These are phyloP conservation scores for Falco cherrug DNA, from an alignment of 2,797 vertebrate genomes.

Conservation along the genomic window DNA sequence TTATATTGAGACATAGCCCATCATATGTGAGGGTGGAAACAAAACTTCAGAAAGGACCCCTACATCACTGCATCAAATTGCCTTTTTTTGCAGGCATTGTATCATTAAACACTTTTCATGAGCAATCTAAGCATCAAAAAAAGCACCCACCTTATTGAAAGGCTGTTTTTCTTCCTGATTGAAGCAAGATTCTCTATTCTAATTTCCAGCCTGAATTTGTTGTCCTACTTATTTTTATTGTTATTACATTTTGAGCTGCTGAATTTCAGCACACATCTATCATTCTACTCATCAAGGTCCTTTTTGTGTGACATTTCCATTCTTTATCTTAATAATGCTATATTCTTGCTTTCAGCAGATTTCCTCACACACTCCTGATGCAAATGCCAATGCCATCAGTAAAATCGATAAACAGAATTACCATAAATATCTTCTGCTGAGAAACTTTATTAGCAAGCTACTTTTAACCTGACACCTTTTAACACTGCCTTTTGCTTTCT, in stretches of 20 bases:
- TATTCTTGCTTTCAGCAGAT: not conserved
- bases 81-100: not conserved
- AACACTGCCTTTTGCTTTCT: not conserved
- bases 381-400: not conserved
- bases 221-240: not conserved
- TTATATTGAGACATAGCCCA: not conserved
- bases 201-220: not conserved
- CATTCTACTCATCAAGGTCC: not conserved
- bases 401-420: not conserved
- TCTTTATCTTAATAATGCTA: not conserved
- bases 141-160: not conserved
- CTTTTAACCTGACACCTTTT: not conserved
- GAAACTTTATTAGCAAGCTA: not conserved
- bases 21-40: not conserved
- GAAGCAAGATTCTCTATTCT: not conserved
- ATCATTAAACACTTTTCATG: not conserved
- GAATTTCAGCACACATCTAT: not conserved
- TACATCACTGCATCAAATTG: not conserved
- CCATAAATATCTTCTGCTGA: not conserved
- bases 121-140: not conserved
- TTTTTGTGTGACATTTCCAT: not conserved
- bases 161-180: not conserved
- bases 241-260: not conserved
- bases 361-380: not conserved
- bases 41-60: not conserved